phyloP scores from a whole-genome alignment of 2,797 vertebrate species.

The Echiichthys vipera region DNA sequence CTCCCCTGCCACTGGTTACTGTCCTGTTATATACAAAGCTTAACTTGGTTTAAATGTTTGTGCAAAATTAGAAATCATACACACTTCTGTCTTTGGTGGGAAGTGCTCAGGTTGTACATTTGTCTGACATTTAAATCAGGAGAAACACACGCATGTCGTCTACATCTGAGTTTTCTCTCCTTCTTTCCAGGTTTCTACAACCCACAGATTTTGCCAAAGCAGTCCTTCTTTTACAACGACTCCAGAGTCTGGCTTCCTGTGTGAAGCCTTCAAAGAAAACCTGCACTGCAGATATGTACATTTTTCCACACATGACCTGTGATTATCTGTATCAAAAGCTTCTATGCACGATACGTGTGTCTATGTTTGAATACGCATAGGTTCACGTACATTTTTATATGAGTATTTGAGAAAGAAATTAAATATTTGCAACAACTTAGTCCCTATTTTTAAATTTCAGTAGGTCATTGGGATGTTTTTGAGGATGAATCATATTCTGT shows the following conservation, averaged over 20 bases:
- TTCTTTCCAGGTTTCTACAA: slow-evolving; percentile 79
- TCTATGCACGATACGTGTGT: slow-evolving; percentile 6
- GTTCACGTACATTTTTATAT: not conserved
- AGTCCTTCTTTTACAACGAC: slow-evolving; percentile 82
- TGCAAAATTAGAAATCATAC: not conserved
- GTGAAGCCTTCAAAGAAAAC: slow-evolving; percentile 39
- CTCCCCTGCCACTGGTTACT: not conserved
- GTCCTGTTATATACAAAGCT: not conserved
- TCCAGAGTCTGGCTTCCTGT: slow-evolving; percentile 79
- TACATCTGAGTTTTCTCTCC: not conserved
- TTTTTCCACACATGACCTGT: not conserved
- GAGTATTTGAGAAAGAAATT: not conserved
- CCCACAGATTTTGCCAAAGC: slow-evolving; percentile 72
- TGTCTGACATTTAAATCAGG: not conserved
- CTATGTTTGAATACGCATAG: not conserved
- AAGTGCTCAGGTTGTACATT: not conserved
- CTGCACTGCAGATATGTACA: not conserved
- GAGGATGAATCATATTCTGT: not conserved
- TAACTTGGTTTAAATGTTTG: not conserved
- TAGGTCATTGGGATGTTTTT: not conserved
- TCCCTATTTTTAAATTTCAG: not conserved
- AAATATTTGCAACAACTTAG: slow-evolving; percentile 13
- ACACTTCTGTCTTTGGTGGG: not conserved
- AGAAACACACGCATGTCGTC: not conserved
- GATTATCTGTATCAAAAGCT: not conserved